Percentiles rank a stretch among this genome's conserved stretches.
Evolutionary conservation across 2,888 invertebrate genomes (phyloP).

Genomic region (Watsonalla cultraria): DNA sequence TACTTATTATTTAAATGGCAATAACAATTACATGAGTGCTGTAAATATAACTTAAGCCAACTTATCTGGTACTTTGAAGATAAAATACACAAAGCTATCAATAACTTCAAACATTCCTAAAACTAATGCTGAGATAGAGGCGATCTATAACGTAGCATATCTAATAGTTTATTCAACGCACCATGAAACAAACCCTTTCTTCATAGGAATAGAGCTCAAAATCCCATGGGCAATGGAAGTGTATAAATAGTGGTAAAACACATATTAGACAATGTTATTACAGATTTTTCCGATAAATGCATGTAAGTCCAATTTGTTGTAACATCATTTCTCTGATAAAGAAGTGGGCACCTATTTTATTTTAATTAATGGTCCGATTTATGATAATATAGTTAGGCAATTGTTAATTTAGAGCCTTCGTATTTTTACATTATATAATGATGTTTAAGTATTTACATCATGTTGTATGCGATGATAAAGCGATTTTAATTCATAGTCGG

Average conservation of each 20-base stretch:
- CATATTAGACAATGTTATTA: constrained; percentile 40
- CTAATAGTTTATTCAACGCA: neutral
- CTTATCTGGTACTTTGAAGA: neutral
- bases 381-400: constrained; percentile 1
- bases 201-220: neutral
- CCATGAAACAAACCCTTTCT: neutral
- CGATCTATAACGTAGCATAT: neutral
- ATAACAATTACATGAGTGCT: too few species aligned
- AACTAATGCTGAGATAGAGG: neutral
- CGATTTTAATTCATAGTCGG: too few species aligned
- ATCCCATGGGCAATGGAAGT: neutral
- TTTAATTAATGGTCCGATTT: constrained; percentile 21
- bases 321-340: constrained; percentile 40
- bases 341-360: constrained; percentile 23
- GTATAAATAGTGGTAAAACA: constrained; percentile 18
- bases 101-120: constrained; percentile 1
- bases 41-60: neutral
- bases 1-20: too few species aligned
- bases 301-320: constrained; percentile 46
- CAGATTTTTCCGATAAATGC: constrained; percentile 43
- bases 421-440: neutral
- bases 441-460: neutral
- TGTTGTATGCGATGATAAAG: neutral
- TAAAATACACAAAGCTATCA: neutral
- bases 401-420: neutral